phyloP scores from a whole-genome alignment of 2,113 vertebrate genomes.

The Podocnemis expansa region DNA sequence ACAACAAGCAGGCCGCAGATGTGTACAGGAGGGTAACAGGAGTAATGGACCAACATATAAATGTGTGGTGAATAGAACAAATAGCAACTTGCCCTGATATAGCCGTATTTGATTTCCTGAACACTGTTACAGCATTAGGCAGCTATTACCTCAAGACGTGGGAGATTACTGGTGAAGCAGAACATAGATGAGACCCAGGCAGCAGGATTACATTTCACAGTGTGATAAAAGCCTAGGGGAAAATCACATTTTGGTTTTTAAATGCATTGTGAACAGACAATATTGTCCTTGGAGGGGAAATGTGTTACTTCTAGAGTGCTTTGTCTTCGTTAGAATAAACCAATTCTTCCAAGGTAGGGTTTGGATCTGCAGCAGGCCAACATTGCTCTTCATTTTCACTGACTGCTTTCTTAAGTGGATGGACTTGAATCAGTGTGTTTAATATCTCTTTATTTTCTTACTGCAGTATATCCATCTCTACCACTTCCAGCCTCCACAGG shows the following conservation, averaged over 20 bases:
- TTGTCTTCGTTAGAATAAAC: neutral
- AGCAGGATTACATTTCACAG: neutral
- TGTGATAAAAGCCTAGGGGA: neutral
- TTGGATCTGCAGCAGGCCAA: neutral
- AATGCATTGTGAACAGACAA: neutral
- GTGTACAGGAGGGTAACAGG: neutral
- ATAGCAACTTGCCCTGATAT: neutral
- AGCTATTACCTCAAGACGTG: neutral
- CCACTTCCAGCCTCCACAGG: neutral
- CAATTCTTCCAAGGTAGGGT: neutral
- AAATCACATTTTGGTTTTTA: neutral
- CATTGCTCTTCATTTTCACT: neutral
- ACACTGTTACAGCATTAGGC: no score
- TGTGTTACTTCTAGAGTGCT: neutral
- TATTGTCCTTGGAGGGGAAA: neutral
- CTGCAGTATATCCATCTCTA: neutral
- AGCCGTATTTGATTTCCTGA: fast-evolving
- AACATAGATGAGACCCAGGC: neutral
- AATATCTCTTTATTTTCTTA: neutral
- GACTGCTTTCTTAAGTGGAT: neutral
- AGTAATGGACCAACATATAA: fast-evolving
- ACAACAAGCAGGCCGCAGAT: neutral
- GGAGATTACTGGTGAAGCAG: fast-evolving
- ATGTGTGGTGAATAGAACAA: neutral
- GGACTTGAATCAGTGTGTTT: neutral